Evolutionary conservation across 2,797 vertebrate species (phyloP).

Genomic region (Menidia menidia): DNA sequence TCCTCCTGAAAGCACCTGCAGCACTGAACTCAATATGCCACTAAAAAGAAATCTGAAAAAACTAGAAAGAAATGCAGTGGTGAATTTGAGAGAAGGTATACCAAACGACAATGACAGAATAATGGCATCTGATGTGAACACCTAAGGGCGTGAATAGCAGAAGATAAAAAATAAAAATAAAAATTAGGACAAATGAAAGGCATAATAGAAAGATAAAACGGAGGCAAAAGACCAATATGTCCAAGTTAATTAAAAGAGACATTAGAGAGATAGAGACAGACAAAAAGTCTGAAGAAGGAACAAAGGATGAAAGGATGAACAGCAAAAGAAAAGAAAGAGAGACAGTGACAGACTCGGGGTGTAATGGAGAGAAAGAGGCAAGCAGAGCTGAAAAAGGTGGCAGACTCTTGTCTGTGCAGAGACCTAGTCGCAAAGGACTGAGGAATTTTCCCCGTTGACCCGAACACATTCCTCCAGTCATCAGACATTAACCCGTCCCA

Average conservation of each 20-base stretch:
- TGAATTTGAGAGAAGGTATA: slow-evolving; percentile 45
- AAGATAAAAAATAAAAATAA: slow-evolving; percentile 39
- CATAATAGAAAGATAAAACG: slow-evolving; percentile 41
- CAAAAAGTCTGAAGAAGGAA: slow-evolving; percentile 52
- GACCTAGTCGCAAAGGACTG: slow-evolving; percentile 75
- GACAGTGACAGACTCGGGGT: slow-evolving; percentile 50
- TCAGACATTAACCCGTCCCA: slow-evolving; percentile 72
- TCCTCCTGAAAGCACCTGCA: slow-evolving; percentile 66
- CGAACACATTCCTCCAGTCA: slow-evolving; percentile 74
- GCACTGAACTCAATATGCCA: slow-evolving; percentile 66
- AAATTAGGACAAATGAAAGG: slow-evolving; percentile 50
- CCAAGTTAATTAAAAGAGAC: slow-evolving; percentile 54
- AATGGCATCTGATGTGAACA: slow-evolving; percentile 46
- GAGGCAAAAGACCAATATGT: slow-evolving; percentile 59
- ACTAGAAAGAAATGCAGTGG: slow-evolving; percentile 21
- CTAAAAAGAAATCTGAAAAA: slow-evolving; percentile 31
- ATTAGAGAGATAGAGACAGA: slow-evolving; percentile 54
- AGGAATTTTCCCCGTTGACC: slow-evolving; percentile 77
- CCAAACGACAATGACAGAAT: slow-evolving; percentile 33
- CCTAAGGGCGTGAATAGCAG: slow-evolving; percentile 51
- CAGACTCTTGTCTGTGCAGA: slow-evolving; percentile 74
- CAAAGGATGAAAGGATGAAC: slow-evolving; percentile 64
- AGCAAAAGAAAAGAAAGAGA: slow-evolving; percentile 44
- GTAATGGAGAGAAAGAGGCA: slow-evolving; percentile 41
- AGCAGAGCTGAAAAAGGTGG: slow-evolving; percentile 68